phyloP scores from a whole-genome alignment of 2,797 vertebrate species.

The Trematomus bernacchii region DNA sequence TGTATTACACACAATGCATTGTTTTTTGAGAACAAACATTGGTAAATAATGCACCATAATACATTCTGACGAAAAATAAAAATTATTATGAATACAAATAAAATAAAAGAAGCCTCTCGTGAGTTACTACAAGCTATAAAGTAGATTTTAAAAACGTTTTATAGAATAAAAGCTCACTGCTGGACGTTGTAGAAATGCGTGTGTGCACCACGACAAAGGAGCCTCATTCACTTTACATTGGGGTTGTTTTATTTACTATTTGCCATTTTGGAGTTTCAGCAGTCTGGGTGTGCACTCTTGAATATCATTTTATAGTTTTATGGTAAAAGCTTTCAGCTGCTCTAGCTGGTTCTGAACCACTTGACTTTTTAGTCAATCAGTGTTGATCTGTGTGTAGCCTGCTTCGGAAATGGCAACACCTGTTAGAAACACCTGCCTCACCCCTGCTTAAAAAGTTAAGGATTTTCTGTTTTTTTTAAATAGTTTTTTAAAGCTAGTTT shows the following conservation, averaged over 20 bases:
- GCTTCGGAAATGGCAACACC: background rate
- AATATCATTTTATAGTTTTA: background rate
- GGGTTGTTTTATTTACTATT: constrained; percentile 45
- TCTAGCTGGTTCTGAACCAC: background rate
- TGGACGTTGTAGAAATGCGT: no score
- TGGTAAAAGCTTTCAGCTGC: background rate
- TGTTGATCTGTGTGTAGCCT: background rate
- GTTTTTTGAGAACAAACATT: no score
- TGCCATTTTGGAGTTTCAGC: constrained; percentile 30
- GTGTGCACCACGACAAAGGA: no score
- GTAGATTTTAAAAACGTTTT: no score
- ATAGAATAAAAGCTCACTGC: no score
- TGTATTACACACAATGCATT: no score
- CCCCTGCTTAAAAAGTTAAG: background rate
- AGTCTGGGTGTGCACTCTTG: background rate
- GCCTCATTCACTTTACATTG: no score
- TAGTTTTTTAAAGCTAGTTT: background rate
- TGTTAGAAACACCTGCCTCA: constrained; percentile 16
- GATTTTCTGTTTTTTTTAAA: background rate
- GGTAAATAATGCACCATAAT: no score
- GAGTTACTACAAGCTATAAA: no score
- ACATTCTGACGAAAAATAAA: no score
- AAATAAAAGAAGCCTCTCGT: no score
- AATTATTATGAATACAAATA: no score
- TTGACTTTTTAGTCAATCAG: constrained; percentile 15